Evolutionary conservation across 2,113 vertebrate species (phyloP), one percentile per base, ranked within the genome.

Genomic region (Neolamprologus caudopunctatus): DNA sequence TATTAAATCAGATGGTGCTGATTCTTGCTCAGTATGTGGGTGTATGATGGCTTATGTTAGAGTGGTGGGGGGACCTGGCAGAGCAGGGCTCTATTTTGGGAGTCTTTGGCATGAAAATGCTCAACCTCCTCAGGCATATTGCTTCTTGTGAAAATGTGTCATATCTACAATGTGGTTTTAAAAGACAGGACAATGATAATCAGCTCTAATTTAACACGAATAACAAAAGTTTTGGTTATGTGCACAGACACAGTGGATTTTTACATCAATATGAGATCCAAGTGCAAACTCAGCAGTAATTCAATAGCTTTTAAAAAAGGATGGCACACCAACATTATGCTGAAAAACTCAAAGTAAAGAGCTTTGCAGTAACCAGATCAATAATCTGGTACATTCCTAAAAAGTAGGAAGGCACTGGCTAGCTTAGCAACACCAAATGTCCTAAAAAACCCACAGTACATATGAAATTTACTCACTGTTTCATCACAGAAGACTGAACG

Each of bases 41-140:
- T 57, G 89, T 81, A 51, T 3, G 53, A 26, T 75, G 83, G 86
- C 89, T 88, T 91, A 91, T 75, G 86, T 75, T 51, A 83, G 81
- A 83, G 73, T 81, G 83, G 86, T 57, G 80, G 80, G 89, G 83
- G 55, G 5, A 37, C 85, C 58, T 81, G 83, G 83, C 86, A 81
- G 80, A 84, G 45, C 53, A 40, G 13, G n/a, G 73, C 73, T 83
- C 58, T 88, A 83, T 88, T 88, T 66, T 83, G 42, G 61, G 71
- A 66, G 61, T 86, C 73, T 87, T 83, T 91, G 86, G 84, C 73
- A 80, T 50, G 71, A 50, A 78, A 78, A 78, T 47, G 16, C 42
- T 55, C 12, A 42, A 78, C 84, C 66, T 55, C 81, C 80, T 40
- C 16, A 12, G 73, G 19, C 54, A 31, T 68, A 80, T 21, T 53